Evolutionary conservation across 2,888 invertebrate genomes (phyloP), one percentile per base, ranked within the genome.

Genomic region (Pyrgus malvae): DNA sequence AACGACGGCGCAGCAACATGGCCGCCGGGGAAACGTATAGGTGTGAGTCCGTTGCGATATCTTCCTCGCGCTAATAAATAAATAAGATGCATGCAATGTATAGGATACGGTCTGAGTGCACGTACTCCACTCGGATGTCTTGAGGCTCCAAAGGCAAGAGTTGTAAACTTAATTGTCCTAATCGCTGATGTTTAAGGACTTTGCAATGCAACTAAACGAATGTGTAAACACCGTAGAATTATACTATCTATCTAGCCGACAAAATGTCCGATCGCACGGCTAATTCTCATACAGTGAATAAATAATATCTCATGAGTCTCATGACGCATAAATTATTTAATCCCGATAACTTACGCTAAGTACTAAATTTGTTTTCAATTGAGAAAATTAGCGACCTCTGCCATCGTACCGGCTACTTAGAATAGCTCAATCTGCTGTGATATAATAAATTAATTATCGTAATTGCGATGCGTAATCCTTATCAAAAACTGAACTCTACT

Each of bases 41-140:
- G 80, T 85, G 80, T 69, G 78, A 81, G 67, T 69, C 67, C 68
- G 73, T 76, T 69, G 76, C 76, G 78, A 82, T 84, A 85, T 82
- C 80, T 78, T 69, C 75, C 72, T 70, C 65, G 67, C 74, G 72
- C 74, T 81, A 83, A 80, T 85, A 85, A 86, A 87, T 85, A 84
- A 84, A 83, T 81, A 81, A 80, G 67, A 78, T 79, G 77, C 76
- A 80, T 66, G 65, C 68, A 64, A 64, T 56, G 51, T 58, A 56
- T 63, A 53, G 53, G 53, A 53, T 23, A 51, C 51, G 51, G 53
- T 56, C 61, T 60, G 55, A 49, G 48, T 44, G 48, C 57, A 55
- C 14, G 37, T 37, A 38, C 25, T 35, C 38, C 17, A 9, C 21
- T 45, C 12, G 17, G 21, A 38, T 29, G n/a, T 38, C 23, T 45